These are phyloP conservation scores for Notarius quadriscutis DNA, from an alignment of 2,113 vertebrate species.

Conservation along the genomic window DNA sequence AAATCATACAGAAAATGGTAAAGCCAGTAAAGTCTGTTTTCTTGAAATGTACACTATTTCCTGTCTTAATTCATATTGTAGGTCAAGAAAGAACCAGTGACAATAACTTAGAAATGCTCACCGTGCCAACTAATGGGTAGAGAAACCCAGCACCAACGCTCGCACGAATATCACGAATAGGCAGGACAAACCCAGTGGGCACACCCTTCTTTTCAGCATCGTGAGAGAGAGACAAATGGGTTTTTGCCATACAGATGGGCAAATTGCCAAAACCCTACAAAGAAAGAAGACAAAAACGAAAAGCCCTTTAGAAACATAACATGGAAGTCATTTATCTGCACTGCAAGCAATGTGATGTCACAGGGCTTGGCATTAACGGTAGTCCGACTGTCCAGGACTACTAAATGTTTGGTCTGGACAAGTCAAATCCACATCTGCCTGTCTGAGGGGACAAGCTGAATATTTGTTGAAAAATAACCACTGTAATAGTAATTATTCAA, in stretches of 20 bases:
- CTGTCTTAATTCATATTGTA: background rate
- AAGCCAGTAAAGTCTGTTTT: background rate
- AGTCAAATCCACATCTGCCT: no score
- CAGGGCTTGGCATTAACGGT: no score
- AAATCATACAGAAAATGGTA: background rate
- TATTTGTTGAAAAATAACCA: no score
- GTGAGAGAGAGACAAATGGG: slow-evolving; percentile 93
- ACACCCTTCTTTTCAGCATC: slow-evolving; percentile 93
- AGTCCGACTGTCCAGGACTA: no score
- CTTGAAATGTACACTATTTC: no score
- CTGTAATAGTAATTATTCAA: no score
- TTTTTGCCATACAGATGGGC: slow-evolving; percentile 99
- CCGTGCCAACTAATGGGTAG: slow-evolving; percentile 92
- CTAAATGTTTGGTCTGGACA: no score
- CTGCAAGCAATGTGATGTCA: background rate
- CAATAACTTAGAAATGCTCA: slow-evolving; percentile 62
- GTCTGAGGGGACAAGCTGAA: no score
- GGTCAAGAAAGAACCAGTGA: background rate
- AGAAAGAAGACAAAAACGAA: background rate
- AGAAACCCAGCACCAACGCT: slow-evolving; percentile 95
- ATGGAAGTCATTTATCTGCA: background rate
- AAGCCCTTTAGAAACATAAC: background rate
- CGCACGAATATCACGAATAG: slow-evolving; percentile 91
- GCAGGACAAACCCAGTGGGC: slow-evolving; percentile 87
- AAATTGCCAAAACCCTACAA: slow-evolving; percentile 87